phyloP scores from a whole-genome alignment of 2,888 invertebrate species.

The Operophtera brumata region DNA sequence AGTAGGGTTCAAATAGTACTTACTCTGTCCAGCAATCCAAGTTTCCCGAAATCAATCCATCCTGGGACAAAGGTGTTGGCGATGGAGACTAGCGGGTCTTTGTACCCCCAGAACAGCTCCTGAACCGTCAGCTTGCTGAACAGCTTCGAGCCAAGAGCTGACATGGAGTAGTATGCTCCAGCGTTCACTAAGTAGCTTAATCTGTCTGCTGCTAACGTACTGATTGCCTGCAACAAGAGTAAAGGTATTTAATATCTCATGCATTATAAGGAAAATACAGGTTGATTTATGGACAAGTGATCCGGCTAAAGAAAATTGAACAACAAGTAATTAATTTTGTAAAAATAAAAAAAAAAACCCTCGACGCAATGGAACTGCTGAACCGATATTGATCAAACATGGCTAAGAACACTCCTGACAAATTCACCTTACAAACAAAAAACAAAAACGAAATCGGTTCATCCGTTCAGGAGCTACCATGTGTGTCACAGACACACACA shows the following conservation, averaged over 20 bases:
- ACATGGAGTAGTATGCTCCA: conserved; percentile 83
- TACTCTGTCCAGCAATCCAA: conserved; percentile 91
- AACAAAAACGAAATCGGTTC: too few species aligned
- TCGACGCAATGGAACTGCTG: too few species aligned
- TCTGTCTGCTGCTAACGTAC: conserved; percentile 64
- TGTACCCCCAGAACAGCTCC: conserved; percentile 91
- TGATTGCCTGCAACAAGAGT: conserved; percentile 57
- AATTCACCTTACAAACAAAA: too few species aligned
- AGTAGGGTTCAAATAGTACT: conserved; percentile 42
- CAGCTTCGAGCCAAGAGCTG: conserved; percentile 83
- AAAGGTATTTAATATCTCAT: not conserved
- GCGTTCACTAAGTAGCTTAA: conserved; percentile 80
- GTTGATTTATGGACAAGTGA: not conserved
- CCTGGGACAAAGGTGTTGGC: conserved; percentile 87
- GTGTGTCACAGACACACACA: too few species aligned
- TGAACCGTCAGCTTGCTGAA: conserved; percentile 84
- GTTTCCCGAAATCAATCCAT: conserved; percentile 90
- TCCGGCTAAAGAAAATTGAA: too few species aligned
- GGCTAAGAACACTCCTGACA: too few species aligned
- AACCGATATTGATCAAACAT: too few species aligned
- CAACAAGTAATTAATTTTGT: too few species aligned
- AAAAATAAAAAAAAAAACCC: too few species aligned
- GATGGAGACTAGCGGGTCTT: conserved; percentile 86
- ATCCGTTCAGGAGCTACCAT: too few species aligned
- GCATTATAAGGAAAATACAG: not conserved